Evolutionary conservation across 2,888 invertebrate species (phyloP), one percentile per base, ranked within the genome.

Genomic region (Folsomia candida): DNA sequence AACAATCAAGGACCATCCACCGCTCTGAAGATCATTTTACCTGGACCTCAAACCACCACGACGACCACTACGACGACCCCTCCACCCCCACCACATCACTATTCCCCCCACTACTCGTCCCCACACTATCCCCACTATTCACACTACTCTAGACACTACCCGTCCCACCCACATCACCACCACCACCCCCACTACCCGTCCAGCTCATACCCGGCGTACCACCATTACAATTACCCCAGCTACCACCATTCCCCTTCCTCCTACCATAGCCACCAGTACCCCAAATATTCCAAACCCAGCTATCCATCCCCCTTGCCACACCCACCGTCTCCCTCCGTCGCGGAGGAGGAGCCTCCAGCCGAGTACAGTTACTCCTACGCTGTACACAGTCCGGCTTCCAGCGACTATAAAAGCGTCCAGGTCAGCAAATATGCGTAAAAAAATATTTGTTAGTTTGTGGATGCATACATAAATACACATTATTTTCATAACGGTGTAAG

Each of bases 1-100:
- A 69, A 69, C 47, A 54, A 61, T 20, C 64, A 64, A 26, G 22
- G 24, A 2, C 26, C 54, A 26, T 58, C 58, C 1, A 58, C 72
- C 9, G 69, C 72, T 9, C 24, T 72, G n/a, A 72, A 72, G 54
- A 72, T 72, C 27, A 70, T 72, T 60, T 60, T 72, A 14, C 72
- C 72, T 9, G 58, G 58, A 51, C 72, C 72, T 27, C 66, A 61
- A 26, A 69, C 72, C 2, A 72, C 72, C 47, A 71, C 71, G 0
- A 68, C 71, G 6, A 64, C 71, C 11, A 63, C 72, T 14, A 64
- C 72, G 3, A 54, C 71, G 1, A 37, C 67, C 0, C 60, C 68
- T 1, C 72, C 69, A 26, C 65, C 71, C 1, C 65, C 68, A 0
- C 61, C 68, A 1, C 72, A 66, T 27, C 63, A 69, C 24, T 63